A percentile compares a stretch with the other conserved stretches of the same genome.
Evolutionary conservation across 2,113 vertebrate species (phyloP).

Genomic region (Ramphastos sulfuratus): DNA sequence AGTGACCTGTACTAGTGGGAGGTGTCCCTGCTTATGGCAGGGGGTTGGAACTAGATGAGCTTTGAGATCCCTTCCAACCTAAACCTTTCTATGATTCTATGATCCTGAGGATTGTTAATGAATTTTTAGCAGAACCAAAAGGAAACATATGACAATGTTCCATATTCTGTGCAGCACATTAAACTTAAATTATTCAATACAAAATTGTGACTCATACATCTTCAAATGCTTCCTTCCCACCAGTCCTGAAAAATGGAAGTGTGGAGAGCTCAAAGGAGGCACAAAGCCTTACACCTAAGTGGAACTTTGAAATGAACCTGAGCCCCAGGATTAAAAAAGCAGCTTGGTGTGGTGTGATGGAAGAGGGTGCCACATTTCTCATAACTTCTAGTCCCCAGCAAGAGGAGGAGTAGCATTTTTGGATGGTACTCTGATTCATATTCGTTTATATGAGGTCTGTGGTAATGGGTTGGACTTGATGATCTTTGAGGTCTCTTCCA

Average conservation of each 20-base stretch:
- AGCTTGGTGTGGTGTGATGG: neutral
- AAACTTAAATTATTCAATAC: neutral
- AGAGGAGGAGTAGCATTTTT: neutral
- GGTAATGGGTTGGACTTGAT: too few species aligned
- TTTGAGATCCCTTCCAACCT: too few species aligned
- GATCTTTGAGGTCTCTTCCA: too few species aligned
- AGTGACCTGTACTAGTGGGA: too few species aligned
- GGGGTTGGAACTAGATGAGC: too few species aligned
- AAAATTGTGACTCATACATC: neutral
- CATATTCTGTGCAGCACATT: neutral
- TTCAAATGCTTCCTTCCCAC: neutral
- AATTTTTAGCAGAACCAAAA: neutral
- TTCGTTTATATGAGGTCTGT: too few species aligned
- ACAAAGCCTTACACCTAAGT: neutral
- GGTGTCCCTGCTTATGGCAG: too few species aligned
- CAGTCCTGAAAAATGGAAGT: neutral
- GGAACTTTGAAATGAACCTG: neutral
- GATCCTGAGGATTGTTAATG: neutral
- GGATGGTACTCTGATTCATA: neutral
- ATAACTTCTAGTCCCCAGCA: neutral
- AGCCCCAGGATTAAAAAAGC: neutral
- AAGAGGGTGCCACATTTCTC: neutral
- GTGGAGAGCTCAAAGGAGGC: neutral
- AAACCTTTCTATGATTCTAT: too few species aligned
- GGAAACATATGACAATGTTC: neutral